phyloP scores from a whole-genome alignment of 1,140 invertebrate genomes.

The Macrobrachium nipponense region DNA sequence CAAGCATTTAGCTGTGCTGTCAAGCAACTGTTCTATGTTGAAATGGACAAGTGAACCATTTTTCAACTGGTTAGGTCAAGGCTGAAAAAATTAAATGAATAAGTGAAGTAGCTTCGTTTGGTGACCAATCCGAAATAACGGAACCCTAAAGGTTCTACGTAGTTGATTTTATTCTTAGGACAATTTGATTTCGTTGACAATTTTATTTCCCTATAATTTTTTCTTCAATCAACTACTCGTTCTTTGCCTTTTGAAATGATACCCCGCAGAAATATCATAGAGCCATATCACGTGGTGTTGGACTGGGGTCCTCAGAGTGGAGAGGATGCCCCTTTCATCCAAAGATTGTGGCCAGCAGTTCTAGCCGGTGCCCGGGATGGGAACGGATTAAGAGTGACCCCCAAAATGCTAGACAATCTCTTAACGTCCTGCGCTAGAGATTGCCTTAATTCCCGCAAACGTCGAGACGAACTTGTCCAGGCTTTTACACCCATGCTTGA shows the following conservation, averaged over 20 bases:
- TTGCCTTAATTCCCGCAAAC: slow-evolving; percentile 44
- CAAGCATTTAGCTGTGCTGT: too few relatives aligned
- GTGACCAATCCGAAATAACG: too few relatives aligned
- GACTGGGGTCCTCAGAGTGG: slow-evolving; percentile 30
- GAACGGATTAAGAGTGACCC: slow-evolving; percentile 12
- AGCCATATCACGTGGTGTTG: slow-evolving; percentile 9
- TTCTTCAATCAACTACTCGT: background rate
- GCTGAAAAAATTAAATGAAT: too few relatives aligned
- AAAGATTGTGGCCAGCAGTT: slow-evolving; percentile 43
- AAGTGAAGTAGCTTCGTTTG: too few relatives aligned
- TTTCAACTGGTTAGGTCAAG: too few relatives aligned
- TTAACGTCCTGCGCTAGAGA: slow-evolving; percentile 31
- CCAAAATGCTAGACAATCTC: slow-evolving; percentile 16
- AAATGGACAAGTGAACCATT: too few relatives aligned
- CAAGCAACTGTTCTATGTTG: too few relatives aligned
- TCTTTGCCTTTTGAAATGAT: background rate
- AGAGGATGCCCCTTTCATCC: slow-evolving; percentile 40
- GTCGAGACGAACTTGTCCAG: slow-evolving; percentile 30
- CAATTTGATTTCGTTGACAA: background rate
- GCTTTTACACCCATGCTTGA: slow-evolving; percentile 39
- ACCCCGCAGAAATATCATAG: background rate
- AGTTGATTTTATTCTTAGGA: background rate
- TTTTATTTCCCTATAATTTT: background rate
- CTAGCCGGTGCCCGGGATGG: slow-evolving; percentile 32
- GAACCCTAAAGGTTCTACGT: too few relatives aligned